Evolutionary conservation across 2,888 invertebrate genomes (phyloP).

Genomic region (Tetanocera ferruginea): DNA sequence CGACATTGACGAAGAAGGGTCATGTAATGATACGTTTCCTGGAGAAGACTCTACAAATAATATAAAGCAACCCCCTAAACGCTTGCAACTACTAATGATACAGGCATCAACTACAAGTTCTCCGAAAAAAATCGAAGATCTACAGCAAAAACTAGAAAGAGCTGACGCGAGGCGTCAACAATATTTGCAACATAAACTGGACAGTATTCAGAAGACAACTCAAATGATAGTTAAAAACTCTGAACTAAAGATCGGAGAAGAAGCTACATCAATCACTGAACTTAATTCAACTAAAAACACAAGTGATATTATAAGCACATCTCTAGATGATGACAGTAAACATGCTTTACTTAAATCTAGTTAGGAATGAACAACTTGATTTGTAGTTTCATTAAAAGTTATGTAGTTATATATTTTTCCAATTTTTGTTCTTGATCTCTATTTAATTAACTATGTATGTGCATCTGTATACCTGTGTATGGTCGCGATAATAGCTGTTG

Average conservation of each 20-base stretch:
- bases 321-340: conserved; percentile 23
- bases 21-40: conserved; percentile 49
- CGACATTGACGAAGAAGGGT: conserved; percentile 8
- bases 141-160: conserved; percentile 80
- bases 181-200: conserved; percentile 62
- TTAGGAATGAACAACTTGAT: not conserved
- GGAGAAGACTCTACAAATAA: conserved; percentile 62
- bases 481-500: too few relatives aligned
- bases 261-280: conserved; percentile 54
- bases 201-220: conserved; percentile 64
- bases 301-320: conserved; percentile 22
- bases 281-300: conserved; percentile 35
- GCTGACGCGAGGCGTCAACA: conserved; percentile 79
- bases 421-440: not conserved
- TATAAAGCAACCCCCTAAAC: conserved; percentile 75
- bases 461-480: too few relatives aligned
- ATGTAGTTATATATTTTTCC: not conserved
- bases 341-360: not conserved
- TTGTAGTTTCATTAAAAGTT: not conserved
- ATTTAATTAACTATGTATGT: conserved; percentile 4
- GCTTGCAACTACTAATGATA: conserved; percentile 78
- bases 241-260: conserved; percentile 60
- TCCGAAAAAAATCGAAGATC: conserved; percentile 72
- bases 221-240: conserved; percentile 66
- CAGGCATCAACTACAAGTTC: conserved; percentile 70